Evolutionary conservation across 1,140 invertebrate species (phyloP), one percentile per base, ranked within the genome.

Genomic region (Homalodisca vitripennis): DNA sequence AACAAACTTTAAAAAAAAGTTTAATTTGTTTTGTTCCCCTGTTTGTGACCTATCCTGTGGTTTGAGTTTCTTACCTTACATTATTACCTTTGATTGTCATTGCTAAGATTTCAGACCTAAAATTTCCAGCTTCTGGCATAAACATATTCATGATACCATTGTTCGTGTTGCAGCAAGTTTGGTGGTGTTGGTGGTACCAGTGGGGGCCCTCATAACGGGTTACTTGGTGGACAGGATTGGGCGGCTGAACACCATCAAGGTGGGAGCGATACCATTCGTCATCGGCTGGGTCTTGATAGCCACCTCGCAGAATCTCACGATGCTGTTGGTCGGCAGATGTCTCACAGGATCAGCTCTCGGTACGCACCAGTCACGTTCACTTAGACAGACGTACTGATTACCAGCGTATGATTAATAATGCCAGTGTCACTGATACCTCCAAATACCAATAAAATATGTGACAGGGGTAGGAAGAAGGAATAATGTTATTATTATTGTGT

Each of bases 231-330:
- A 90, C 72, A 79, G 77, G 22, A 74, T 88, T 32, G 89, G 89
- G 17, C 77, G 89, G 63, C 80, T 87, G 73, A 82, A 80, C 63
- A 86, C 87, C 0, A 81, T 92, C 13, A 82, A 86, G 73, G 69
- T 88, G 1, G 82, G 85, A 0, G 78, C 84, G 0, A 73, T 89
- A 13, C 87, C 88, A 1, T 88, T 84, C 67, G 72, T 86, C 0
- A 63, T 82, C 1, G 88, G 89, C 1, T 91, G 87, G 85, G 74
- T 85, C 0, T 70, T 86, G 1, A 87, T 90, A 29, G 86, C 85
- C 0, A 74, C 78, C 30, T 78, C 84, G 0, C 71, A 70, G 1
- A 80, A 81, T 73, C 71, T 85, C 22, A 70, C 76, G 0, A 81
- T 82, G 73, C 77, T 90, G 3, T 78, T 87, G n/a, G 55, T 83